A percentile compares a stretch with the other conserved stretches of the same genome.
Evolutionary conservation across 2,113 vertebrate species (phyloP).

Genomic region (Pseudois nayaur): DNA sequence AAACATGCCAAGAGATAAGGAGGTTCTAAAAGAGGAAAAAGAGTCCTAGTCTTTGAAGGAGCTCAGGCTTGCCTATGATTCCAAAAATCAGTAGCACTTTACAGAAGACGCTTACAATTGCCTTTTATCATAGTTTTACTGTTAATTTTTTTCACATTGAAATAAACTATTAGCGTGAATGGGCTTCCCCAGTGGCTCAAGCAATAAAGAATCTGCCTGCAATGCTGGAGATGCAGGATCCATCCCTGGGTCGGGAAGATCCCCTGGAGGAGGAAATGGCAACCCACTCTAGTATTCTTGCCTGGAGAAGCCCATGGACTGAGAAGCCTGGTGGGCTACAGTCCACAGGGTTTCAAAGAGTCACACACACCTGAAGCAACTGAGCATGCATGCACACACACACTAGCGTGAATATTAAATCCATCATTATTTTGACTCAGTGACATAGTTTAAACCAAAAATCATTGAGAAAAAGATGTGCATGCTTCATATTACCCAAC

Average conservation of each 20-base stretch:
- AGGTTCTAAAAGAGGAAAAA: background rate
- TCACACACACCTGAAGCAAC: background rate
- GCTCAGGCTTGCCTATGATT: background rate
- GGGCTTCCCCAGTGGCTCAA: background rate
- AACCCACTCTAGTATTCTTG: background rate
- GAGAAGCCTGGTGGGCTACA: background rate
- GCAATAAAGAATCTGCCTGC: background rate
- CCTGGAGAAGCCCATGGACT: background rate
- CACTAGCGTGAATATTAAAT: background rate
- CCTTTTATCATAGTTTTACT: background rate
- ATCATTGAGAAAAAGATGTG: background rate
- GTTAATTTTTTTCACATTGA: constrained; percentile 38
- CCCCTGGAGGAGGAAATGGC: background rate
- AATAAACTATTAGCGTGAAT: background rate
- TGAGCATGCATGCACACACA: background rate
- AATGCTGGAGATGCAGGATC: background rate
- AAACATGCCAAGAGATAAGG: background rate
- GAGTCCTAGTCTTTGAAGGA: background rate
- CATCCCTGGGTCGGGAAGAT: background rate
- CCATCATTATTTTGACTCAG: constrained; percentile 11
- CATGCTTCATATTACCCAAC: background rate
- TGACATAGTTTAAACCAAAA: constrained; percentile 20
- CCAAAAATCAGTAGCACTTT: background rate
- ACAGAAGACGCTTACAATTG: background rate
- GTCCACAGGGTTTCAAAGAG: background rate